Percentiles rank a stretch among this genome's conserved stretches.
Evolutionary conservation across 1,140 invertebrate genomes (phyloP).

Genomic region (Drosophila mauritiana): DNA sequence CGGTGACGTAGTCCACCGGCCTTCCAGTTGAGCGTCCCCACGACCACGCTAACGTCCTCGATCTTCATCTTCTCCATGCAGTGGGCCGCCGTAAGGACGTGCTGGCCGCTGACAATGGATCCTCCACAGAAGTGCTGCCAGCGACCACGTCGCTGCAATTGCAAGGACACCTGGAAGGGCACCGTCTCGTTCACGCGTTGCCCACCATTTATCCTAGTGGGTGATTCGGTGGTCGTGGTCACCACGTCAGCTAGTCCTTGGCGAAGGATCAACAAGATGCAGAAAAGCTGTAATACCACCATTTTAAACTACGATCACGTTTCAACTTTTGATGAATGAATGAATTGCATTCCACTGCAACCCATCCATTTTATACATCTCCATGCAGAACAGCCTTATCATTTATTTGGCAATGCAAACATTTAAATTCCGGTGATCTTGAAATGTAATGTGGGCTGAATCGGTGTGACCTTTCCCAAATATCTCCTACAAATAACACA

Average conservation of each 20-base stretch:
- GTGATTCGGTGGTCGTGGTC: background rate
- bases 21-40: conserved; percentile 85
- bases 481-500: background rate
- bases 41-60: conserved; percentile 80
- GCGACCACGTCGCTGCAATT: conserved; percentile 61
- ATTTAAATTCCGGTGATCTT: conserved; percentile 45
- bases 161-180: conserved; percentile 79
- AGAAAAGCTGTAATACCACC: conserved; percentile 3
- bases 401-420: conserved; percentile 17
- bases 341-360: background rate
- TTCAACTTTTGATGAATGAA: background rate
- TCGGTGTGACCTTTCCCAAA: background rate
- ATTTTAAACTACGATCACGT: conserved; percentile 1
- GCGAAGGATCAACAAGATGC: background rate
- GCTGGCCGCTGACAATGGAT: conserved; percentile 74
- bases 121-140: conserved; percentile 84
- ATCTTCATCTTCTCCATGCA: conserved; percentile 73
- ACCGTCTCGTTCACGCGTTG: conserved; percentile 61
- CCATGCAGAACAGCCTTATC: conserved; percentile 24
- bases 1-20: conserved; percentile 78
- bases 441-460: conserved; percentile 29
- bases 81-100: conserved; percentile 84
- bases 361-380: conserved; percentile 22
- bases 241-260: background rate
- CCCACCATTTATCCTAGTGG: conserved; percentile 70